Conservation (phyloP, 2,113 vertebrate species). For the Xiphophorus couchianus region DNA sequence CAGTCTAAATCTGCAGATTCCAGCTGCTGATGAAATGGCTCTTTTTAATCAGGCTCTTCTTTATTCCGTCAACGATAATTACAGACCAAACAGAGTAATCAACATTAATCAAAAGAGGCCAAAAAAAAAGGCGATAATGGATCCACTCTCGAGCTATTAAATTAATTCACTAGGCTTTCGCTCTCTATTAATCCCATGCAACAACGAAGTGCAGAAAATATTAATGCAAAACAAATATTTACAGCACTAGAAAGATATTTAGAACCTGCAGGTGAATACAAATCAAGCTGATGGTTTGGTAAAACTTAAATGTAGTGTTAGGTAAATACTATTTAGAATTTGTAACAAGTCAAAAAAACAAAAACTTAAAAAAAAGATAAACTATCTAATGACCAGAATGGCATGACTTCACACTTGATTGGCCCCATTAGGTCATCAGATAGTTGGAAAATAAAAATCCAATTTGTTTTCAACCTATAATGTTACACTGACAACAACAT, state of each 20-base stretch:
- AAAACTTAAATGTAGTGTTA: not conserved
- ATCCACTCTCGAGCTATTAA: conserved; percentile 58
- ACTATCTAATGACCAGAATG: too few relatives aligned
- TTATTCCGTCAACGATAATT: conserved; percentile 60
- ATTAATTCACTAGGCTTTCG: conserved; percentile 60
- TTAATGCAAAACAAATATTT: conserved; percentile 1
- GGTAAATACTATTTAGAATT: not conserved
- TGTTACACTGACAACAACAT: too few relatives aligned
- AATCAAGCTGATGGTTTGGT: not conserved
- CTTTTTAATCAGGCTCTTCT: conserved; percentile 64
- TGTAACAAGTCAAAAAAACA: not conserved
- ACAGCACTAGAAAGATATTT: not conserved
- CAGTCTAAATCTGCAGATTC: conserved; percentile 34
- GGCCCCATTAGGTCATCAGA: too few relatives aligned
- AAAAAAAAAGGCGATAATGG: conserved; percentile 40
- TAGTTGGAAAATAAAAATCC: not conserved
- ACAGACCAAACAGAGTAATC: conserved; percentile 61
- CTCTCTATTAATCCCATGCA: conserved; percentile 53
- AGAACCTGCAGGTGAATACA: not conserved
- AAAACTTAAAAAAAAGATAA: too few relatives aligned
- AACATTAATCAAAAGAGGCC: conserved; percentile 58
- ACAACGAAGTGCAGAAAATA: conserved; percentile 11
- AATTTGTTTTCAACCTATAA: not conserved
- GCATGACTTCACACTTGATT: too few relatives aligned
- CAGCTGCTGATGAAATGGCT: conserved; percentile 70